Conservation (phyloP, 2,113 vertebrate genomes). For the Numida meleagris region DNA sequence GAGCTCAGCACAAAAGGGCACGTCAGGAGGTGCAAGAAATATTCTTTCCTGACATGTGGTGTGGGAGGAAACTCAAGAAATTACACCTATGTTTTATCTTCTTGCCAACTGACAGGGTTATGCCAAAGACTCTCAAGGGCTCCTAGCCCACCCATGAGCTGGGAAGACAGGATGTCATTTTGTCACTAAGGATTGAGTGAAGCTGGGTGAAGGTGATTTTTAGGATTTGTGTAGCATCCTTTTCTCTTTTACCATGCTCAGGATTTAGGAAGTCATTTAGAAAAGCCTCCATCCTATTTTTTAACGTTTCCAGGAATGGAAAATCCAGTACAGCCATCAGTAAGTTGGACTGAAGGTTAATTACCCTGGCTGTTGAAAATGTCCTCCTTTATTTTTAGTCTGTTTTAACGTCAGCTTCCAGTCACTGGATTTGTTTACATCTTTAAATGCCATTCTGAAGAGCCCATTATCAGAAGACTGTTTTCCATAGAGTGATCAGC, state of each 20-base stretch:
- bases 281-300: neutral
- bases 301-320: constrained; percentile 41
- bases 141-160: neutral
- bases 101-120: neutral
- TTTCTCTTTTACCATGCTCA: neutral
- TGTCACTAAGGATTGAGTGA: neutral
- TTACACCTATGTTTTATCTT: neutral
- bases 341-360: constrained; percentile 35
- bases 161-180: neutral
- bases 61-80: neutral
- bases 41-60: neutral
- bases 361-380: constrained; percentile 27
- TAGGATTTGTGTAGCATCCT: neutral
- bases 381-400: constrained; percentile 32
- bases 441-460: neutral
- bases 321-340: neutral
- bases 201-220: neutral
- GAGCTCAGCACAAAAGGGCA: neutral
- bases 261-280: constrained; percentile 20
- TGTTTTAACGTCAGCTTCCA: neutral
- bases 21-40: neutral
- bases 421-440: constrained; percentile 1
- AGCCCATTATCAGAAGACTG: neutral
- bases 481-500: neutral
- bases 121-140: neutral